These are phyloP conservation scores for Ophioderma brevispina DNA, from an alignment of 35 echinoderm and acorn worm genomes.

Conservation along the genomic window DNA sequence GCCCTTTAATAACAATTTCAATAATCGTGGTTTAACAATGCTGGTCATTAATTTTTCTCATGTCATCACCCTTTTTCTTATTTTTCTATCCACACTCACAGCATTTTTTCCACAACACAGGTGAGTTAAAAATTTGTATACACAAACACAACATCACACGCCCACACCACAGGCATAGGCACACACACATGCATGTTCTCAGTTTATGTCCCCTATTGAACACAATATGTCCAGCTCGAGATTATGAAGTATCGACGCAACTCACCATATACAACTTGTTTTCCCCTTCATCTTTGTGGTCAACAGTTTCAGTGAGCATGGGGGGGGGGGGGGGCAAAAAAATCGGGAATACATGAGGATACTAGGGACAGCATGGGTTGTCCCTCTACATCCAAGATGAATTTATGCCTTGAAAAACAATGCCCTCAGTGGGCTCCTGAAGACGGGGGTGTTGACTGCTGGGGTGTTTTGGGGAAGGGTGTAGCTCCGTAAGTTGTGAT, in stretches of 20 bases:
- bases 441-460: constrained; percentile 79
- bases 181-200: not conserved
- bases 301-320: not conserved
- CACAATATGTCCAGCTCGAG: no score
- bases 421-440: not conserved
- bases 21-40: no score
- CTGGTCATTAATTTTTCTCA: no score
- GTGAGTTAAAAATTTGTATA: not conserved
- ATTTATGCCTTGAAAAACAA: constrained; percentile 5
- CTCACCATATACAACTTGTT: constrained; percentile 98
- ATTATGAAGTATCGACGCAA: not conserved
- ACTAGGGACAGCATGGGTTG: constrained; percentile 15
- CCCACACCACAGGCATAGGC: not conserved
- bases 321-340: no score
- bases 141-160: not conserved
- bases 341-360: not conserved
- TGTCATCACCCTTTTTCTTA: no score
- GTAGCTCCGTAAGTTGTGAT: constrained; percentile 97
- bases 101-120: not conserved
- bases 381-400: constrained; percentile 29
- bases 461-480: constrained; percentile 94
- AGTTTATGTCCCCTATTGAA: no score
- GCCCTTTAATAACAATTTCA: no score
- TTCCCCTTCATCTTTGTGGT: constrained; percentile 83
- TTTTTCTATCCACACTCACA: no score